Evolutionary conservation across 2,113 vertebrate species (phyloP), one percentile per base, ranked within the genome.

Genomic region (Dipodomys merriami): DNA sequence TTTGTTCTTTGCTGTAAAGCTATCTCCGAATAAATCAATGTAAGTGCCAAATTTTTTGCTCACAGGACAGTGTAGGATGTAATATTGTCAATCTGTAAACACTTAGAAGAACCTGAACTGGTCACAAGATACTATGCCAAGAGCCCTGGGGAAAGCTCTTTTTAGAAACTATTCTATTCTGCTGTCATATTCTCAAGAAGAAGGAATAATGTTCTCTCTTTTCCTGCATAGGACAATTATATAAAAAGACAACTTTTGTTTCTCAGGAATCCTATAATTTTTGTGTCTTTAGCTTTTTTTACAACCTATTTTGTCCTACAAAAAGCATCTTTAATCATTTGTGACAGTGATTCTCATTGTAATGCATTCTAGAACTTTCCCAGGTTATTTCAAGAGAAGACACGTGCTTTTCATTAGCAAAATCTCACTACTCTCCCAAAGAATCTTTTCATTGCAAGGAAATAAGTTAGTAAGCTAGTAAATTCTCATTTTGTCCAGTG

Each of bases 241-340:
- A 65, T 19, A 91, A 81, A 83, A 92, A 89, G 83, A 81, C 80
- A 88, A 73, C 62, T 27, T 92, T 94, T 94, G 83, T 94, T 95
- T 74, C 86, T 84, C 65, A 92, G 72, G 53, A 92, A 86, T 91
- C 83, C 77, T 89, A 8, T 86, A 88, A 73, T 81, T 79, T 92
- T 35, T 49, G 39, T 73, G 76, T 81, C 72, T 69, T 83, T 84
- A 5, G n/a, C 65, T 86, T 92, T 60, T 71, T 86, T 67, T 20
- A 20, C 29, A 20, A 22, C 20, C 72, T 90, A 77, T 83, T 93
- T 83, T 68, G 74, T 92, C 49, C 27, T 67, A 67, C 72, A 88
- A 49, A 93, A 92, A 93, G 10, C 35, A 86, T 88, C 80, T 91
- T 91, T 91, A 88, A 94, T 96, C 91, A 93, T 83, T 33, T 77